Evolutionary conservation across 2,888 invertebrate species (phyloP).

Genomic region (Aspidiotus rigidus): DNA sequence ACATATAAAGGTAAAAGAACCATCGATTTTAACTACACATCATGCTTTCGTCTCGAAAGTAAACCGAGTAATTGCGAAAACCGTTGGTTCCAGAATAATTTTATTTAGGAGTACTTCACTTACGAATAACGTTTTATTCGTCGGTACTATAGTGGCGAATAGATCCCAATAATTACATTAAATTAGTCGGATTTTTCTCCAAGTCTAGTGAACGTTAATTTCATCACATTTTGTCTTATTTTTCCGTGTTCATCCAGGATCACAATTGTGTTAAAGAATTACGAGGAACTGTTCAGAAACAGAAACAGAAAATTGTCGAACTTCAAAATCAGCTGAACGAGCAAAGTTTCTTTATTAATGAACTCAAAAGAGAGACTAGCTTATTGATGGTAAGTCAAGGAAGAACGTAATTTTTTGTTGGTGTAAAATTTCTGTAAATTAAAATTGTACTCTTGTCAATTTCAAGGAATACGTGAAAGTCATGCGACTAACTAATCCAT

Average conservation of each 20-base stretch:
- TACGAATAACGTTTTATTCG: too few species aligned
- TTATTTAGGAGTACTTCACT: too few species aligned
- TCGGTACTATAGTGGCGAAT: too few species aligned
- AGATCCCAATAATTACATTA: too few species aligned
- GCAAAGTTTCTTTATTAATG: slow-evolving; percentile 75
- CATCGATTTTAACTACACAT: too few species aligned
- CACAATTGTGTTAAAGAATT: slow-evolving; percentile 90
- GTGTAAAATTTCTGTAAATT: background rate
- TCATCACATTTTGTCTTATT: background rate
- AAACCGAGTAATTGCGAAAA: too few species aligned
- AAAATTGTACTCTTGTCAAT: slow-evolving; percentile 5
- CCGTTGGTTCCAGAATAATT: too few species aligned
- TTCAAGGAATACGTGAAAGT: slow-evolving; percentile 81
- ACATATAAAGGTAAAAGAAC: too few species aligned
- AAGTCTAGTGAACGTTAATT: too few species aligned
- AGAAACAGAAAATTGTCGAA: slow-evolving; percentile 76
- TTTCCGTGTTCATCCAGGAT: slow-evolving; percentile 48
- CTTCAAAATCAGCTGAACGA: slow-evolving; percentile 79
- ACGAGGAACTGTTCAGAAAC: slow-evolving; percentile 69
- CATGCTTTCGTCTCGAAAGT: too few species aligned
- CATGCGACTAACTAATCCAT: slow-evolving; percentile 82
- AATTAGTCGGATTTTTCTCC: too few species aligned
- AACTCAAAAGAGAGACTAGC: slow-evolving; percentile 73
- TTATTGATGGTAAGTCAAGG: slow-evolving; percentile 34
- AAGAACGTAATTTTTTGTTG: too few species aligned